Percentiles rank a stretch among this genome's conserved stretches.
These are phyloP conservation scores for Meiosimyza platycephala DNA, from an alignment of 2,888 invertebrate genomes.

Conservation along the genomic window DNA sequence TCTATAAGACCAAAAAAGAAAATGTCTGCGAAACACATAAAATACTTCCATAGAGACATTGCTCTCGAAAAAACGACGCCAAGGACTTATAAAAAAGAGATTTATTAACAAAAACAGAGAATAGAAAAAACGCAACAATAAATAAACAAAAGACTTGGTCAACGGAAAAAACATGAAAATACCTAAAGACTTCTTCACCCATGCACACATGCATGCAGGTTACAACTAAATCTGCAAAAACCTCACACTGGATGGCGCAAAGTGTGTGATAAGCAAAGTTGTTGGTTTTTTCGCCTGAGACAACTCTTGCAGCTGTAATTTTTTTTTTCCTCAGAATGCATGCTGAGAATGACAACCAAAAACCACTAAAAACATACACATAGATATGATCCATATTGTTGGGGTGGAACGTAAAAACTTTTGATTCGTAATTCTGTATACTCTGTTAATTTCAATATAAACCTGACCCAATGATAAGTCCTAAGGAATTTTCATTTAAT, in stretches of 20 bases:
- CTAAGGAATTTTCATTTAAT: no score
- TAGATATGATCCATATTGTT: no score
- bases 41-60: not conserved
- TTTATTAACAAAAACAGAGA: conserved; percentile 7
- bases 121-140: conserved; percentile 2
- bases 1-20: no score
- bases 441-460: no score
- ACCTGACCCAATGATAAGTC: no score
- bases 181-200: not conserved
- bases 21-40: no score
- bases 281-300: not conserved
- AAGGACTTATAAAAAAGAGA: not conserved
- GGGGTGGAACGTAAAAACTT: no score
- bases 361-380: not conserved
- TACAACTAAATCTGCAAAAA: not conserved
- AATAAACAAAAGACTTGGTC: conserved; percentile 15
- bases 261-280: conserved; percentile 23
- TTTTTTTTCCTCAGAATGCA: not conserved
- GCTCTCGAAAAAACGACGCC: not conserved
- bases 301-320: no score
- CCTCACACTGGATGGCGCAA: conserved; percentile 18
- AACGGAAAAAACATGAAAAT: conserved; percentile 11
- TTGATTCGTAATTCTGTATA: no score
- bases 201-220: no score
- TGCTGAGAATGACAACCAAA: conserved; percentile 9